Percentiles rank a stretch among this genome's conserved stretches.
These are phyloP conservation scores for Podocnemis expansa DNA, from an alignment of 2,113 vertebrate species.

Conservation along the genomic window DNA sequence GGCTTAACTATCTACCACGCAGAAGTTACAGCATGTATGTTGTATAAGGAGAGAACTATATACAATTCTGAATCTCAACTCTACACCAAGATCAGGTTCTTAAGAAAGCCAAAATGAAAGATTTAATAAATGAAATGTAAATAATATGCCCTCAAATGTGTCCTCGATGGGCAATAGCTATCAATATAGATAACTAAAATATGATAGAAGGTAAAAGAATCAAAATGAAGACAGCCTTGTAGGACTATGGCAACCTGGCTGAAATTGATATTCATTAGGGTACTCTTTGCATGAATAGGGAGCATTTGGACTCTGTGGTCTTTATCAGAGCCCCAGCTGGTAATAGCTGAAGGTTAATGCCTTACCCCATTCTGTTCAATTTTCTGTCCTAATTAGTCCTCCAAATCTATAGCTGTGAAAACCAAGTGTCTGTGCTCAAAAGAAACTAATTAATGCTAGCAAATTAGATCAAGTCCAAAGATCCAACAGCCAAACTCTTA, in stretches of 20 bases:
- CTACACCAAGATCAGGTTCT: neutral
- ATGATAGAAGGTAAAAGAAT: constrained; percentile 63
- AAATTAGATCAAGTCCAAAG: constrained; percentile 97
- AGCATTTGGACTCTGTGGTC: constrained; percentile 87
- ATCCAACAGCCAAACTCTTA: constrained; percentile 89
- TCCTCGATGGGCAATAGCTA: constrained; percentile 8
- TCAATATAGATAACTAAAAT: constrained; percentile 36
- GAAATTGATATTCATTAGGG: constrained; percentile 87
- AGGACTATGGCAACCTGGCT: constrained; percentile 77
- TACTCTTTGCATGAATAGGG: constrained; percentile 85
- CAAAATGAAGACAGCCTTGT: constrained; percentile 61
- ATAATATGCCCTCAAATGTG: constrained; percentile 5
- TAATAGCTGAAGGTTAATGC: constrained; percentile 88
- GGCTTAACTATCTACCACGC: neutral
- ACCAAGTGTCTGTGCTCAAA: constrained; percentile 89
- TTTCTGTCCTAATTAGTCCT: constrained; percentile 90
- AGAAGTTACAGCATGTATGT: constrained; percentile 7
- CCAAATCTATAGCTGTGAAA: constrained; percentile 90
- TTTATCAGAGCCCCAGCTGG: constrained; percentile 94
- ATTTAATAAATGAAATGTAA: constrained; percentile 28
- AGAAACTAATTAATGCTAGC: constrained; percentile 94
- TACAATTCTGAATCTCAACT: neutral
- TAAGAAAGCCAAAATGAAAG: constrained; percentile 24
- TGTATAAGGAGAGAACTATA: neutral
- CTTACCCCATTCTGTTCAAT: constrained; percentile 88